phyloP scores from a whole-genome alignment of 1,140 invertebrate species.

The Grapholita molesta region DNA sequence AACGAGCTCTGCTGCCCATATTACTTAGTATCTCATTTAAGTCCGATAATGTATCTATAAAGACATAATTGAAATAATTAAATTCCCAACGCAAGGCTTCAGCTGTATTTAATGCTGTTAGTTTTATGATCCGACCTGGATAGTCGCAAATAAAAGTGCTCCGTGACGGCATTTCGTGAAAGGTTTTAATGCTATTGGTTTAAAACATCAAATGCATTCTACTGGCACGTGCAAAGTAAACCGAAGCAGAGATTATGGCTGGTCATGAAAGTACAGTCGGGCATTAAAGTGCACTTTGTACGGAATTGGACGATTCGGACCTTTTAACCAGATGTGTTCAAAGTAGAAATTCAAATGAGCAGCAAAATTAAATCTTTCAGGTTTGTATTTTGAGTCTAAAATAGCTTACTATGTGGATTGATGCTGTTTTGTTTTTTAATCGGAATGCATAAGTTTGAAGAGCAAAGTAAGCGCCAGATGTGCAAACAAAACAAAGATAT shows the following conservation, averaged over 20 bases:
- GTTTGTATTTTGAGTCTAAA: background rate
- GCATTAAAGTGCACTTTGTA: background rate
- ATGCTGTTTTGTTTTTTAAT: background rate
- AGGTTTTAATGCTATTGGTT: background rate
- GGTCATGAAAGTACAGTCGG: background rate
- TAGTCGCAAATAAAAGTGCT: conserved; percentile 12
- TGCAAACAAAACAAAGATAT: conserved; percentile 4
- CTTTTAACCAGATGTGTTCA: background rate
- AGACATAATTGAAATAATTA: background rate
- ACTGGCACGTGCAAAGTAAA: background rate
- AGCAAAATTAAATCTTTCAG: background rate
- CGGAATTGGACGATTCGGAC: background rate
- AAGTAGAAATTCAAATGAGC: background rate
- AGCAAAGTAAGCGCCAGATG: background rate
- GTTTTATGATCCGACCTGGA: background rate
- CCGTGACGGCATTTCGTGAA: background rate
- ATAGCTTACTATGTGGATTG: background rate
- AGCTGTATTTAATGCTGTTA: background rate
- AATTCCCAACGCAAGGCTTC: background rate
- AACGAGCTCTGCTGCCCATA: too few relatives aligned
- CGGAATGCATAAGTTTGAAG: background rate
- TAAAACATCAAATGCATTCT: conserved; percentile 12
- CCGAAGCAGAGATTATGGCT: conserved; percentile 1
- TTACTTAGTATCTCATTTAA: too few relatives aligned
- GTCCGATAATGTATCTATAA: background rate